phyloP scores from a whole-genome alignment of 2,888 invertebrate genomes.

The Agapostemon virescens region DNA sequence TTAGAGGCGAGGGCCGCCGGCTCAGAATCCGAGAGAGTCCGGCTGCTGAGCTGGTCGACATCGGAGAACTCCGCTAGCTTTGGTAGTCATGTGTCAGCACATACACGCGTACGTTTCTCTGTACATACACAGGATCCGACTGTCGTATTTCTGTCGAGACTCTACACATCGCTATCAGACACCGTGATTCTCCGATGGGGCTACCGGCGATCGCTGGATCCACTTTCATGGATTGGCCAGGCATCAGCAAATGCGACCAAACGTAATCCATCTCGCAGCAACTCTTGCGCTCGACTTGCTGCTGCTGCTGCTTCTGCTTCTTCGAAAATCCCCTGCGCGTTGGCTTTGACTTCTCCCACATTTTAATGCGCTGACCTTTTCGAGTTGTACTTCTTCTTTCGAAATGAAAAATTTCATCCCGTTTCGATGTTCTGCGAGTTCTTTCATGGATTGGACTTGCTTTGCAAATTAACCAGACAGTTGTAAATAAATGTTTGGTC shows the following conservation, averaged over 20 bases:
- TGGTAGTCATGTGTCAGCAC: constrained; percentile 64
- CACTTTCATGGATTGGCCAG: constrained; percentile 46
- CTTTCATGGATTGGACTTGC: background rate
- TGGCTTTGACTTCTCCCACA: background rate
- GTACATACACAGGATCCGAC: constrained; percentile 42
- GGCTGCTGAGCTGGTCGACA: constrained; percentile 65
- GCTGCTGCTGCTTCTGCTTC: background rate
- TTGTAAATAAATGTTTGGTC: constrained; percentile 30
- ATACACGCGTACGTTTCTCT: background rate
- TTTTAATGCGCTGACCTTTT: background rate
- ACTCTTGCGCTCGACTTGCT: constrained; percentile 3
- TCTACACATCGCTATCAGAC: constrained; percentile 66
- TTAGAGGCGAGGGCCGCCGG: constrained; percentile 9
- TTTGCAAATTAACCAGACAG: constrained; percentile 5
- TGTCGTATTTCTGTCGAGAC: constrained; percentile 68
- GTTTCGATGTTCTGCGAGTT: background rate
- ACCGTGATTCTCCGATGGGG: constrained; percentile 43
- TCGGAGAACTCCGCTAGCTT: constrained; percentile 50
- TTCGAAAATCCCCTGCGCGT: background rate
- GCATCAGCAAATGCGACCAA: constrained; percentile 26
- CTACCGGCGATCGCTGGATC: constrained; percentile 39
- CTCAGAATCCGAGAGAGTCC: constrained; percentile 36
- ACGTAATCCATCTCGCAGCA: constrained; percentile 34
- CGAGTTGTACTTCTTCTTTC: background rate
- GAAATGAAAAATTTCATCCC: background rate